Conservation (phyloP, 2,888 invertebrate genomes). For the Eupithecia exiguata region DNA sequence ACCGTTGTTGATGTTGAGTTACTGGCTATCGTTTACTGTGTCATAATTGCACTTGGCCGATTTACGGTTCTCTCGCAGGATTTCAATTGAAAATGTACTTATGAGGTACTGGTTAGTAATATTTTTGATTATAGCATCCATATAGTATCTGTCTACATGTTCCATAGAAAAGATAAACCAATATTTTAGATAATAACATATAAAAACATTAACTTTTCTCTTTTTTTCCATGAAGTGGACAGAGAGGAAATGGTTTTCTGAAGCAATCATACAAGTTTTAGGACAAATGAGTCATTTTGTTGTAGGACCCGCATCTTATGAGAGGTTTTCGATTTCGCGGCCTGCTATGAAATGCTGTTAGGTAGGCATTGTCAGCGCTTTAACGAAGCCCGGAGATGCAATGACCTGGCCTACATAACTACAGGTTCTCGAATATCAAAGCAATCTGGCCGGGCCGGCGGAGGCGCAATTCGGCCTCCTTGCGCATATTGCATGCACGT, state of each 20-base stretch:
- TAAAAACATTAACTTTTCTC: neutral
- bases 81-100: slow-evolving; percentile 65
- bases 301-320: neutral
- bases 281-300: neutral
- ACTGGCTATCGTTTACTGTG: slow-evolving; percentile 18
- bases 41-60: slow-evolving; percentile 74
- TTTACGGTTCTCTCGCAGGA: slow-evolving; percentile 64
- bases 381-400: slow-evolving; percentile 67
- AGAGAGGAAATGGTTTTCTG: neutral
- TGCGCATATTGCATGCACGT: slow-evolving; percentile 84
- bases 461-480: slow-evolving; percentile 80
- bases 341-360: neutral
- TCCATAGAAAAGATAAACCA: neutral
- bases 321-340: neutral
- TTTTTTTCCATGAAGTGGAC: neutral
- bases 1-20: neutral
- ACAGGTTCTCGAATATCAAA: slow-evolving; percentile 70
- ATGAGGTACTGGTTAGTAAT: slow-evolving; percentile 41
- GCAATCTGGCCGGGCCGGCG: slow-evolving; percentile 70
- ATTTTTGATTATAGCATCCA: slow-evolving; percentile 5
- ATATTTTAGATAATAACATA: no score
- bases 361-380: neutral
- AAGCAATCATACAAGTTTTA: neutral
- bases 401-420: slow-evolving; percentile 66
- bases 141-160: neutral